A percentile compares a stretch with the other conserved stretches of the same genome.
phyloP scores from a whole-genome alignment of 2,888 invertebrate species.

The Leptarthrus brevirostris region DNA sequence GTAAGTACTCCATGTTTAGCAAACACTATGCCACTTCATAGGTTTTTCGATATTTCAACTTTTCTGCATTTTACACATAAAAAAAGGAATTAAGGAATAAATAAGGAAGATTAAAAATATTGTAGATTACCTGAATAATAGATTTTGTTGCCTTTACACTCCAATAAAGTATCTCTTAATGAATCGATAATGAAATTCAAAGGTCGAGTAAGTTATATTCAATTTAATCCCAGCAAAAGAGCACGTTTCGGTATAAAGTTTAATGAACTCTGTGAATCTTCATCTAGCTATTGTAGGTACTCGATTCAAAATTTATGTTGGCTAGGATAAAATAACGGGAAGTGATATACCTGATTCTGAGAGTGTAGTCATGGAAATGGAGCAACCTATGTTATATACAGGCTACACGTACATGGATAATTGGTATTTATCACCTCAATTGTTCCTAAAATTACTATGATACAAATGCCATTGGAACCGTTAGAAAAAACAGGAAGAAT shows the following conservation, averaged over 20 bases:
- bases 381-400: background rate
- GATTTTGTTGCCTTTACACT: background rate
- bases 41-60: background rate
- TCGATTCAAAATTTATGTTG: background rate
- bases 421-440: too few relatives aligned
- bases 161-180: background rate
- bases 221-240: too few relatives aligned
- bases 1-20: background rate
- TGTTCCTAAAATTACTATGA: slow-evolving; percentile 4
- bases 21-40: background rate
- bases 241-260: too few relatives aligned
- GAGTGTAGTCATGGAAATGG: background rate
- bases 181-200: too few relatives aligned
- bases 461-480: slow-evolving; percentile 1
- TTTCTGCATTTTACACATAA: background rate
- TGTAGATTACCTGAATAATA: too few relatives aligned
- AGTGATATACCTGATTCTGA: background rate
- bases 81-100: background rate
- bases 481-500: too few relatives aligned
- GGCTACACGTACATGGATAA: slow-evolving; percentile 2
- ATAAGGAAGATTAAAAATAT: slow-evolving; percentile 8
- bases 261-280: too few relatives aligned
- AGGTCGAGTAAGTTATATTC: too few relatives aligned
- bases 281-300: background rate
- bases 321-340: background rate